phyloP scores from a whole-genome alignment of 2,113 vertebrate species.

The Eleginops maclovinus region DNA sequence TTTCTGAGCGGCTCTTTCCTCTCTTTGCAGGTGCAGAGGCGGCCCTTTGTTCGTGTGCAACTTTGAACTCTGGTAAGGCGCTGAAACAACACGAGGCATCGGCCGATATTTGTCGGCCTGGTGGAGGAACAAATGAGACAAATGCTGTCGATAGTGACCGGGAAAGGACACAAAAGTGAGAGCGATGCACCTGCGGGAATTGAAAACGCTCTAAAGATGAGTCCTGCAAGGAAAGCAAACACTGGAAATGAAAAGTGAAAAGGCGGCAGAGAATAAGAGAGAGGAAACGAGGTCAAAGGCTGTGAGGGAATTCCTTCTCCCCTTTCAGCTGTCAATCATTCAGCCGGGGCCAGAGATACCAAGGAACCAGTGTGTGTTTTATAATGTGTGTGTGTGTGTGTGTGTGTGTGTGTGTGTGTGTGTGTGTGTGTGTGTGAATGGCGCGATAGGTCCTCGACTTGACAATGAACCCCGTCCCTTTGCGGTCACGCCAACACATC shows the following conservation, averaged over 20 bases:
- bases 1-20: background rate
- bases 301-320: constrained; percentile 79
- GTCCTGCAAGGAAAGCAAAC: background rate
- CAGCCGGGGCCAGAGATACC: constrained; percentile 77
- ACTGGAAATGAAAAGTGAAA: constrained; percentile 51
- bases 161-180: background rate
- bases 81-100: background rate
- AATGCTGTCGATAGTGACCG: background rate
- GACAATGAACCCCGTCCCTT: constrained; percentile 79
- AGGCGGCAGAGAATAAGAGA: constrained; percentile 43
- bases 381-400: constrained; percentile 40
- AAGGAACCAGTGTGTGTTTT: constrained; percentile 63
- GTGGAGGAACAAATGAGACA: background rate
- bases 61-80: background rate
- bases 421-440: constrained; percentile 57
- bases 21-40: background rate
- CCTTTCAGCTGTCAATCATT: constrained; percentile 79
- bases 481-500: constrained; percentile 77
- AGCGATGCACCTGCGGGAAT: background rate
- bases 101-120: background rate
- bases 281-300: constrained; percentile 79
- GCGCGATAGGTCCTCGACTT: constrained; percentile 65
- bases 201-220: background rate
- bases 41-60: background rate
- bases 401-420: constrained; percentile 41